Evolutionary conservation across 2,888 invertebrate genomes (phyloP), one percentile per base, ranked within the genome.

Genomic region (Dolichopus griseipennis): DNA sequence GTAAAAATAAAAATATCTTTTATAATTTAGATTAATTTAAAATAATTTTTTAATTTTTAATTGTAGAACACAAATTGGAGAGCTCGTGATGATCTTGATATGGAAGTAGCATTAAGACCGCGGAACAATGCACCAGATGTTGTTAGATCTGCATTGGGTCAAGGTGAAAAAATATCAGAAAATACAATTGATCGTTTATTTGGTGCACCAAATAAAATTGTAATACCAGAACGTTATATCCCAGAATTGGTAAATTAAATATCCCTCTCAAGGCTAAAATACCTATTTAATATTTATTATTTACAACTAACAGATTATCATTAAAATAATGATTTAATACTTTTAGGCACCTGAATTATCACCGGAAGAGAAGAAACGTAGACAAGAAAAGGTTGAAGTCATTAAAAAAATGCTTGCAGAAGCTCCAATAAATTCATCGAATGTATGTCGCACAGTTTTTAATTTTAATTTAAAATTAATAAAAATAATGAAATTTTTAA

Each of bases 351-450:
- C 94, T 73, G 92, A 93, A 79, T 80, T 93, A 64, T 89, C 92
- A 0, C 90, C 90, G 0, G 93, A 93, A 76, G 95, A 95, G 77
- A 90, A 91, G 77, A 88, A 90, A 75, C 89, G 90, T 72, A 85
- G 95, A 18, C 86, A 88, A 77, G 91, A 93, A 78, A 95, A 95
- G 82, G 93, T 94, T 7, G 94, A 95, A 77, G 90, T 91, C 15
- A 95, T 95, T 72, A 90, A 93, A 78, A 93, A 92, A 80, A 93
- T 95, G 92, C 84, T 95, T 20, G 89, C 93, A 0, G 88, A 91
- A 76, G 86, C 88, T 22, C 79, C 81, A 15, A 77, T 81, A 0
- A 80, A 79, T 72, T 73, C 79, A 8, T 75, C 76, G 72, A 81
- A 81, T 74, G 81, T 81, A 75, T 76, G 77, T 75, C 9, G 2